Conservation (phyloP, 2,888 invertebrate genomes). For the Hyposoter didymator region DNA sequence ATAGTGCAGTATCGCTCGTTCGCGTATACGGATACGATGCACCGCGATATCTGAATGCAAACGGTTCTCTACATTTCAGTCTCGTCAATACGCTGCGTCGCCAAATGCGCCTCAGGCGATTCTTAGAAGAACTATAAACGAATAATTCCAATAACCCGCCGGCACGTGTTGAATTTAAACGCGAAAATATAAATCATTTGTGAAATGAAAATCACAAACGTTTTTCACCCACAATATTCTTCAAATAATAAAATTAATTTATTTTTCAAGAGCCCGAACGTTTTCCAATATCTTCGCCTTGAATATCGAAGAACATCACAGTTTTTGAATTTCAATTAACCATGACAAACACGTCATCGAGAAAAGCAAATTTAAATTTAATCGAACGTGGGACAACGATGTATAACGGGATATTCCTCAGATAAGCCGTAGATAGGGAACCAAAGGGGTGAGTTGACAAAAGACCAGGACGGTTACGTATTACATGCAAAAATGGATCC, state of each 20-base stretch:
- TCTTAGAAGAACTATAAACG: constrained; percentile 5
- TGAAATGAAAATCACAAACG: neutral
- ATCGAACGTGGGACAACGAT: neutral
- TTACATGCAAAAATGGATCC: too few species aligned
- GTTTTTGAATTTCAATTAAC: neutral
- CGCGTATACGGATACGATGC: neutral
- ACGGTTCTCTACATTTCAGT: constrained; percentile 15
- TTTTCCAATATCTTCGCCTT: neutral
- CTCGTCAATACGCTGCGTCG: constrained; percentile 11
- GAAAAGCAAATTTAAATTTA: constrained; percentile 24
- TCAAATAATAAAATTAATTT: neutral
- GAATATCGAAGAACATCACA: neutral
- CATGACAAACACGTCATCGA: neutral
- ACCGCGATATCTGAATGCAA: constrained; percentile 6
- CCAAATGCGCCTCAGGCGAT: constrained; percentile 24
- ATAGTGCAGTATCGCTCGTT: constrained; percentile 20
- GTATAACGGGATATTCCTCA: too few species aligned
- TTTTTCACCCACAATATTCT: neutral
- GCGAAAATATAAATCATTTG: neutral
- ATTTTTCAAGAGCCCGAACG: neutral
- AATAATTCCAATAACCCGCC: neutral
- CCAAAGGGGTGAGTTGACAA: too few species aligned
- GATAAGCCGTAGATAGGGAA: too few species aligned
- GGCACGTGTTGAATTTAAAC: neutral
- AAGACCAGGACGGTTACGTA: too few species aligned